phyloP scores from a whole-genome alignment of 2,797 vertebrate genomes.

The Remorina albescens region DNA sequence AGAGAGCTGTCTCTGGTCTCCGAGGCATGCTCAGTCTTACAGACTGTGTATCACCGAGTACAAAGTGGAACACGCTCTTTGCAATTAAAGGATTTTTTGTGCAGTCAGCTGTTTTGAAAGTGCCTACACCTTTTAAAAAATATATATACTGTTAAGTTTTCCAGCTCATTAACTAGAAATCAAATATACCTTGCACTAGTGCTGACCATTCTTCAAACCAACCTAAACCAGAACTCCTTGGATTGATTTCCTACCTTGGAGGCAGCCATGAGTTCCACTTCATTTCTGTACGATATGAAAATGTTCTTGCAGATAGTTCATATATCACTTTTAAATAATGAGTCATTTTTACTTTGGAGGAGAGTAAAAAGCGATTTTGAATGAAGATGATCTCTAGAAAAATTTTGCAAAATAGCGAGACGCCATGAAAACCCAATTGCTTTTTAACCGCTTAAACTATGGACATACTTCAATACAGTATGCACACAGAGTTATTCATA shows the following conservation, averaged over 20 bases:
- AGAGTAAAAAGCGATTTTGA: not conserved
- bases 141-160: not conserved
- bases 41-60: not conserved
- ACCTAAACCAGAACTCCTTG: not conserved
- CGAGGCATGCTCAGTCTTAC: not conserved
- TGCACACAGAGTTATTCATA: not conserved
- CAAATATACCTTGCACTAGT: not conserved
- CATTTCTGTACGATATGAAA: not conserved
- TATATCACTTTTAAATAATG: not conserved
- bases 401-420: not conserved
- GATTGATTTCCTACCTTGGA: constrained; percentile 4
- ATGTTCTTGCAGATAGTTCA: not conserved
- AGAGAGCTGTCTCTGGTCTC: not conserved
- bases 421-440: not conserved
- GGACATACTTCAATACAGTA: not conserved
- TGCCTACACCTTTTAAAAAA: not conserved
- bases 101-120: not conserved
- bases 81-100: not conserved
- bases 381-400: not conserved
- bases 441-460: not conserved
- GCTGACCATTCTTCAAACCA: not conserved
- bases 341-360: not conserved
- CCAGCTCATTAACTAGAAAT: constrained; percentile 1
- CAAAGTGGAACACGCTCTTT: not conserved
- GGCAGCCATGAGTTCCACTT: constrained; percentile 1